phyloP scores from a whole-genome alignment of 2,797 vertebrate species.

The Takifugu rubripes region DNA sequence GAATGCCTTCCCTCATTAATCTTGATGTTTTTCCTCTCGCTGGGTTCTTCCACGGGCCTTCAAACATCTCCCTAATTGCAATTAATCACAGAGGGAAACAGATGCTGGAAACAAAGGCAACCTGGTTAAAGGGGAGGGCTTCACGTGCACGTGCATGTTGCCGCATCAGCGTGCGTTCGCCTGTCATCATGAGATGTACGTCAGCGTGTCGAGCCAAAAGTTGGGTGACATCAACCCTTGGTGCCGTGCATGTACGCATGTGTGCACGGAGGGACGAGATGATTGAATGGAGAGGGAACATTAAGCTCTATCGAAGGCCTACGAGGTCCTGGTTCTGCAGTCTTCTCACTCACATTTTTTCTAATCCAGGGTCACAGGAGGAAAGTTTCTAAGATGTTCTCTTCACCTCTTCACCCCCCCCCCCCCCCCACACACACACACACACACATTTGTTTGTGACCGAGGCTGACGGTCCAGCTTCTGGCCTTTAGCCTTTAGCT shows the following conservation, averaged over 20 bases:
- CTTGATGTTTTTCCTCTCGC: constrained; percentile 91
- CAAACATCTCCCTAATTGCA: constrained; percentile 96
- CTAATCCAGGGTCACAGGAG: too few relatives aligned
- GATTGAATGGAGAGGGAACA: neutral
- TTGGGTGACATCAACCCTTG: constrained; percentile 36
- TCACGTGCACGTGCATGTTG: constrained; percentile 18
- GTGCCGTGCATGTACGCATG: neutral
- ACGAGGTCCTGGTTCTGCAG: too few relatives aligned
- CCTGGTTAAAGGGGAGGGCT: constrained; percentile 57
- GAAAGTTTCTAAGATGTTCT: too few relatives aligned
- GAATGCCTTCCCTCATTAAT: constrained; percentile 93
- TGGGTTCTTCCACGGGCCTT: constrained; percentile 94
- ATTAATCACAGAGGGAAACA: constrained; percentile 99
- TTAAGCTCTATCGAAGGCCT: too few relatives aligned
- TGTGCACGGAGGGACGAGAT: neutral
- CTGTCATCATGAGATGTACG: constrained; percentile 85
- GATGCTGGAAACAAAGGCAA: constrained; percentile 94
- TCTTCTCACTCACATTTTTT: too few relatives aligned
- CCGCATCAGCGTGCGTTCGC: constrained; percentile 18
- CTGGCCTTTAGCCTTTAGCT: too few relatives aligned
- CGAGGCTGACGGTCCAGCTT: too few relatives aligned
- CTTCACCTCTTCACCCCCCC: too few relatives aligned
- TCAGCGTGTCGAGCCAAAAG: constrained; percentile 32
- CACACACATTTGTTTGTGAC: too few relatives aligned
- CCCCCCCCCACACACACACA: too few relatives aligned